Evolutionary conservation across 2,113 vertebrate genomes (phyloP), one percentile per base, ranked within the genome.

Genomic region (Aegotheles bennettii): DNA sequence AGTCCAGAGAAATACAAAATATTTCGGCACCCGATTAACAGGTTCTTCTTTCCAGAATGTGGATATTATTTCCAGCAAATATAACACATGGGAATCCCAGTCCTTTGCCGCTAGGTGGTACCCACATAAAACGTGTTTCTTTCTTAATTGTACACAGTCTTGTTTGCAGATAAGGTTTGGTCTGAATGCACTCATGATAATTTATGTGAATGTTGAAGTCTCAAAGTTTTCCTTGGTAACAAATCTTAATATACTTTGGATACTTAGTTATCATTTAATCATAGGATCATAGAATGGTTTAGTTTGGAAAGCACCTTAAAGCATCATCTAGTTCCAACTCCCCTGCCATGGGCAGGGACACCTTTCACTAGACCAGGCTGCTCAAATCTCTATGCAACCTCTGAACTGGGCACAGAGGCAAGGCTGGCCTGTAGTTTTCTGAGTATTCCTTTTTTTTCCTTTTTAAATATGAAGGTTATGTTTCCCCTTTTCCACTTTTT

Each of bases 61-160:
- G 29, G 3, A 2, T 76, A 19, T 25, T 35, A 21, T 59, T 86
- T 92, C 28, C 10, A 43, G 61, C 7, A 63, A 31, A 83, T 69
- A 42, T 16, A 63, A 54, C 7, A 43, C 11, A 36, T 1, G 40
- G 25, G 92, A 94, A 29, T 57, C 43, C 38, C 63, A 92, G 63
- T 19, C 70, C 42, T 94, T 86, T 89, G 40, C 81, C 94, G 89
- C 87, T 91, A 79, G 90, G 56, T 95, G 90, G 91, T 94, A 95
- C 56, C 54, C 50, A 65, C 29, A 74, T 69, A 91, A 96, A 97
- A 95, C 33, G 26, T 13, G 10, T 92, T 92, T 82, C 57, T 84
- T n/a, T 89, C 18, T 64, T 71, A 87, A 18, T 45, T 11, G 10
- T 42, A 8, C 16, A 2, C 20, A 65, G 13, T 84, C 70, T n/a